Evolutionary conservation across 2,113 vertebrate genomes (phyloP).

Genomic region (Bostrychus sinensis): DNA sequence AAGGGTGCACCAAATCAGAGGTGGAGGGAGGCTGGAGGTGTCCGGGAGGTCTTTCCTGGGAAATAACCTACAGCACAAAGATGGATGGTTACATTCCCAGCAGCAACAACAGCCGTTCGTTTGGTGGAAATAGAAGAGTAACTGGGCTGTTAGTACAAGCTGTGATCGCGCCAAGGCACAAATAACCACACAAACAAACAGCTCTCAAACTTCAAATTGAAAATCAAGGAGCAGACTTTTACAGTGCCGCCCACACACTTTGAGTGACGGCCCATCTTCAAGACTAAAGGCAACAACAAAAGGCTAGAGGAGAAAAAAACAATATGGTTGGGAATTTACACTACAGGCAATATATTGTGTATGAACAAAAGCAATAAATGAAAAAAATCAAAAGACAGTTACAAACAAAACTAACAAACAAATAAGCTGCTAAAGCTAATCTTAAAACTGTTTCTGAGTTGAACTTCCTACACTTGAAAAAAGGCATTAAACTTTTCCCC

Average conservation of each 20-base stretch:
- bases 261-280: slow-evolving; percentile 49
- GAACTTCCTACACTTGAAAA: not conserved
- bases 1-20: slow-evolving; percentile 11
- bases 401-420: not conserved
- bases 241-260: slow-evolving; percentile 19
- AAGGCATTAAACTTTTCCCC: too few species aligned
- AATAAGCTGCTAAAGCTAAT: slow-evolving; percentile 54
- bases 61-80: slow-evolving; percentile 63
- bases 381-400: not conserved
- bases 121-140: slow-evolving; percentile 50
- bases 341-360: not conserved
- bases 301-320: slow-evolving; percentile 12
- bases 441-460: not conserved
- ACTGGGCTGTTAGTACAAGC: slow-evolving; percentile 40
- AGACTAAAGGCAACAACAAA: slow-evolving; percentile 5
- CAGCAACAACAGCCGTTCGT: slow-evolving; percentile 55
- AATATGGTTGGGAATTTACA: slow-evolving; percentile 1
- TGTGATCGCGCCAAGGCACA: slow-evolving; percentile 33
- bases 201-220: slow-evolving; percentile 54
- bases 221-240: slow-evolving; percentile 22
- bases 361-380: not conserved
- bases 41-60: slow-evolving; percentile 45
- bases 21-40: slow-evolving; percentile 11
- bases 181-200: slow-evolving; percentile 34
- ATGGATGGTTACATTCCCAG: slow-evolving; percentile 63